phyloP scores from a whole-genome alignment of 1,140 invertebrate species.

The Aphidius gifuensis region DNA sequence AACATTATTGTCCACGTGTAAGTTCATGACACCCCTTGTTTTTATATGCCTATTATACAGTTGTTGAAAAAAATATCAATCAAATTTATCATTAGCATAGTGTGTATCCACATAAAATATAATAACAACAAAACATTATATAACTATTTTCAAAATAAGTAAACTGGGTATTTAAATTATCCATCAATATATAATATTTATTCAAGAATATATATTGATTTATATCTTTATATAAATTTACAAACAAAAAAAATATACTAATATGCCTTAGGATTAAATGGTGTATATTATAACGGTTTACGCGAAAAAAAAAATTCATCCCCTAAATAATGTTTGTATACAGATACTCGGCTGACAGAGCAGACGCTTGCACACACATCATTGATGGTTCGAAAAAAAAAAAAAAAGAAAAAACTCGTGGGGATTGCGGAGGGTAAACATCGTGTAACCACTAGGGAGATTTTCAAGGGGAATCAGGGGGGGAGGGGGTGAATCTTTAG shows the following conservation, averaged over 20 bases:
- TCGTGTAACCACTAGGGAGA: constrained; percentile 45
- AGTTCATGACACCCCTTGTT: not conserved
- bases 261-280: constrained; percentile 2
- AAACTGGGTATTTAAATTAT: not conserved
- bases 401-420: constrained; percentile 4
- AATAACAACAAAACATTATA: no score
- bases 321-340: constrained; percentile 6
- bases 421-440: constrained; percentile 42
- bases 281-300: constrained; percentile 5
- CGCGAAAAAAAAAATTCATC: constrained; percentile 10
- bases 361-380: no score
- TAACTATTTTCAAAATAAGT: not conserved
- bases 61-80: not conserved
- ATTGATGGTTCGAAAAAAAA: no score
- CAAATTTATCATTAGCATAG: no score
- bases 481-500: constrained; percentile 16
- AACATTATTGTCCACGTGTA: constrained; percentile 10
- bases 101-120: no score
- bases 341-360: not conserved
- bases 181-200: no score
- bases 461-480: constrained; percentile 13
- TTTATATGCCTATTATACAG: not conserved
- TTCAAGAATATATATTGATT: no score
- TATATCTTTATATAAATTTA: no score
- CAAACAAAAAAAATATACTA: not conserved